A percentile compares a stretch with the other conserved stretches of the same genome.
Conservation (phyloP, 2,888 invertebrate species). For the Tricholauxania praeusta region DNA sequence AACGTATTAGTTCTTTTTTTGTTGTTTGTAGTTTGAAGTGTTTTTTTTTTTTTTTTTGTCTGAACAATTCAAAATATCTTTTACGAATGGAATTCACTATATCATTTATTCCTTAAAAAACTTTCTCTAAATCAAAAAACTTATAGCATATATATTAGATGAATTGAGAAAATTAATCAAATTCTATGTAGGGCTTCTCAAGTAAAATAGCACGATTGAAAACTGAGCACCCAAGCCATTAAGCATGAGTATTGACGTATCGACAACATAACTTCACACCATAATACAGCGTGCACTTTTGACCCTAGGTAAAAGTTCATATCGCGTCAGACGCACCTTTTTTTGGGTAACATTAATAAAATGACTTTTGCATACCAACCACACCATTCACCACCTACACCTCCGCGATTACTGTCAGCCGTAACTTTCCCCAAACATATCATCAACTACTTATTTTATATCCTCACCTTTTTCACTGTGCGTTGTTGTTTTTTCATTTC, state of each 20-base stretch:
- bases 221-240: too few species aligned
- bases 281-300: background rate
- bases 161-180: too few species aligned
- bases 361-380: background rate
- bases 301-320: slow-evolving; percentile 1
- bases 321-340: slow-evolving; percentile 30
- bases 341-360: background rate
- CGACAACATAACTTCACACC: too few species aligned
- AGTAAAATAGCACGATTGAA: too few species aligned
- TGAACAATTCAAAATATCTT: background rate
- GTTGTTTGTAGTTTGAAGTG: background rate
- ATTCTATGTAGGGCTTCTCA: too few species aligned
- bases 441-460: slow-evolving; percentile 1
- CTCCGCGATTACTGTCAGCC: background rate
- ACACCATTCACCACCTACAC: background rate
- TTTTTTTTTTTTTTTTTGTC: background rate
- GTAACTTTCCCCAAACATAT: background rate
- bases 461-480: background rate
- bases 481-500: too few species aligned
- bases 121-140: too few species aligned
- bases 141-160: too few species aligned
- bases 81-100: too few species aligned
- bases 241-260: too few species aligned
- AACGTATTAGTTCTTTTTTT: background rate
- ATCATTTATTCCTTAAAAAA: too few species aligned